Evolutionary conservation across 2,113 vertebrate species (phyloP).

Genomic region (Turdus rufiventris): DNA sequence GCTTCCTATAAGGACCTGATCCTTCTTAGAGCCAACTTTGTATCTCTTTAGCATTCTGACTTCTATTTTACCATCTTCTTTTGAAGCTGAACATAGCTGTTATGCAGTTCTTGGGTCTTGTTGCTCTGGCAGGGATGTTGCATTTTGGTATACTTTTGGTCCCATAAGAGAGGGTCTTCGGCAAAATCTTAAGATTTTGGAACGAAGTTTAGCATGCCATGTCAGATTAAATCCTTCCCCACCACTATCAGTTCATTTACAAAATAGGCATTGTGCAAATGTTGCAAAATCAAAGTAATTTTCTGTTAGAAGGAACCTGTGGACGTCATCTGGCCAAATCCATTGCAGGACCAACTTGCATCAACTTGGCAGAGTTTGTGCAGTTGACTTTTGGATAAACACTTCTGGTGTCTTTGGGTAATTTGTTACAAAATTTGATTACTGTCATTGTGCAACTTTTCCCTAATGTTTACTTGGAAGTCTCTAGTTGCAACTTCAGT

Average conservation of each 20-base stretch:
- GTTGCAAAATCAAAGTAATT: background rate
- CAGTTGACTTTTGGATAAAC: background rate
- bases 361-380: background rate
- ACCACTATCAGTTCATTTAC: background rate
- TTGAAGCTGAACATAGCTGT: background rate
- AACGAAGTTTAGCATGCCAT: background rate
- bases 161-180: background rate
- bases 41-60: background rate
- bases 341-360: background rate
- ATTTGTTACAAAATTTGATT: background rate
- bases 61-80: background rate
- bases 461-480: background rate
- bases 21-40: background rate
- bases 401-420: background rate
- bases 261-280: background rate
- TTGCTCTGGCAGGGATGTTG: background rate
- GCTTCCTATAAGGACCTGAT: background rate
- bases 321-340: background rate
- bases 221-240: background rate
- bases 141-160: background rate
- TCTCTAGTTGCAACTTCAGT: background rate
- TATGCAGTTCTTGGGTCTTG: background rate
- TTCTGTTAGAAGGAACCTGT: background rate
- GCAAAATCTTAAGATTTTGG: background rate
- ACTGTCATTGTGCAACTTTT: background rate